Evolutionary conservation across 92 coral and sea anemone genomes (phyloP), one percentile per base, ranked within the genome.

Genomic region (Phenganax stokvisi): DNA sequence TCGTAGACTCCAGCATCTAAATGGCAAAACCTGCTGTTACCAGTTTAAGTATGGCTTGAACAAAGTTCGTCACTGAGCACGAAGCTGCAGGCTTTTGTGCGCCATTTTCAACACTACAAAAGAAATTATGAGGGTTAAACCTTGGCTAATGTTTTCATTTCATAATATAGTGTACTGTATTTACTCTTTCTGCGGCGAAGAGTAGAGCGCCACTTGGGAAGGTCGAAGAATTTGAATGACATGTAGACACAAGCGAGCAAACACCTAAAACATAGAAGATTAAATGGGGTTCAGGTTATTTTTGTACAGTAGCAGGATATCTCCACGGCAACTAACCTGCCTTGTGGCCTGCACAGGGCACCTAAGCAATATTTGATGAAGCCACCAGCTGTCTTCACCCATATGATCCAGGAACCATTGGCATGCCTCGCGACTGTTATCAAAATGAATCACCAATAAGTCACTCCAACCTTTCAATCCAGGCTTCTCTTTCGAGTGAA

Each of bases 381-480:
- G 74, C 98, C 98, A 93, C 91, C 96, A 88, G 70, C 90, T 96
- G 79, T 93, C 98, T 9, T 83, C 72, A n/a, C 93, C 84, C 86
- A 93, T 86, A 58, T 87, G 87, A 57, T 88, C 87, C 62, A 93
- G 87, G 61, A 94, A 89, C 98, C 98, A 94, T 61, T 88, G 88
- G 72, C 98, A 89, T 2, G 93, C 92, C 51, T 80, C 83, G 51
- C 89, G 86, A 25, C 89, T 90, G 83, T 88, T 93, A 80, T 92
- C 97, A 27, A 91, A 89, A 81, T 91, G 98, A 9, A 76, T 81
- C 82, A 94, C 80, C 82, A 94, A 57, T 64, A 94, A 29, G 60
- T 94, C 98, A 7, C 93, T 89, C 98, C 98, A 94, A 79, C 89
- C 92, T 85, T 94, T 94, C 13, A 94, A 84, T 44, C 90, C 84